Evolutionary conservation across 2,888 invertebrate genomes (phyloP).

Genomic region (Maniola hyperantus): DNA sequence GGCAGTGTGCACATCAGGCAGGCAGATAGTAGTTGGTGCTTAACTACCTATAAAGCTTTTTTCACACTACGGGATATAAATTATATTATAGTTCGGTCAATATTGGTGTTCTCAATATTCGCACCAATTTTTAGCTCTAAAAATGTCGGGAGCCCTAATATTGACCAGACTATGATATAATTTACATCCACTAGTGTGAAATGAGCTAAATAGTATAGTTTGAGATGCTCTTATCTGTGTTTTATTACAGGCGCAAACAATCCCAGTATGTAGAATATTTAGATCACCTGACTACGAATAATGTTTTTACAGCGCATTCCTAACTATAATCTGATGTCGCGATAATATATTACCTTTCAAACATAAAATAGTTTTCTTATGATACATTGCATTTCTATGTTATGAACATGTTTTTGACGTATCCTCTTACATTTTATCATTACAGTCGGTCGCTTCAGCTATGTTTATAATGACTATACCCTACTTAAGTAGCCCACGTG

Average conservation of each 20-base stretch:
- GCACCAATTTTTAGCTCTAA: too few species aligned
- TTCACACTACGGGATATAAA: too few species aligned
- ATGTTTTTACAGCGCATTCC: constrained; percentile 74
- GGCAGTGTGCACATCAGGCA: constrained; percentile 6
- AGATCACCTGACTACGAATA: constrained; percentile 73
- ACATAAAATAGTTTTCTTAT: constrained; percentile 59
- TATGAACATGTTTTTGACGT: constrained; percentile 25
- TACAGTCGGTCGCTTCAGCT: constrained; percentile 15
- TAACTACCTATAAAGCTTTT: too few species aligned
- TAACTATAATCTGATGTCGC: constrained; percentile 63
- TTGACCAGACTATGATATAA: too few species aligned
- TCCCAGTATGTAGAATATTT: constrained; percentile 59
- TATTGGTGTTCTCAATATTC: too few species aligned
- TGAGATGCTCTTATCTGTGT: constrained; percentile 54
- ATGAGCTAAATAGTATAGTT: too few species aligned
- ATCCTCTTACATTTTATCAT: constrained; percentile 24
- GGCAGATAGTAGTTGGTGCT: background rate
- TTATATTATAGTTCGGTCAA: too few species aligned
- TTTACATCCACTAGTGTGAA: too few species aligned
- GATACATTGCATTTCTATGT: constrained; percentile 42
- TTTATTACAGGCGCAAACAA: constrained; percentile 57
- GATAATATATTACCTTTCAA: constrained; percentile 57
- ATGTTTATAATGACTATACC: background rate
- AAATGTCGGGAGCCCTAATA: too few species aligned
- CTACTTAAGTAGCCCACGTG: background rate